Percentiles rank a stretch among this genome's conserved stretches.
phyloP scores from a whole-genome alignment of 1,140 invertebrate species.

The Bilobella aurantiaca region DNA sequence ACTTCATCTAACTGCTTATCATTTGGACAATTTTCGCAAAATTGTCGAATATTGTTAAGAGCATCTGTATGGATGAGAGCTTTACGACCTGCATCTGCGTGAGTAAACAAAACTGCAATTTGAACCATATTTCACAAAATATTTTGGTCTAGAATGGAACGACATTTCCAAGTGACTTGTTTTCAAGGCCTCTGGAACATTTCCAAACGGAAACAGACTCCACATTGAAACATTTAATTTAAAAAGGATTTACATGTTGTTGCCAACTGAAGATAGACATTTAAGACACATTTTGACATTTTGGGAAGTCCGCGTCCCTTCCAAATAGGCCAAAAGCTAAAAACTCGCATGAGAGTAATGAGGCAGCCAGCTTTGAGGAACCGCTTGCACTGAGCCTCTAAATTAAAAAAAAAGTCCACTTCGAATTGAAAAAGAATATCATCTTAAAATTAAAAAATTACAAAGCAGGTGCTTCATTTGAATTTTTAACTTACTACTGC shows the following conservation, averaged over 20 bases:
- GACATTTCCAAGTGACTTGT: no score
- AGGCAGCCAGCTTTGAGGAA: constrained; percentile 31
- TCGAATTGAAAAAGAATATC: background rate
- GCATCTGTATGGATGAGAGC: constrained; percentile 51
- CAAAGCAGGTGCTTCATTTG: no score
- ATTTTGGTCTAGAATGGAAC: no score
- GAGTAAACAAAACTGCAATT: constrained; percentile 35
- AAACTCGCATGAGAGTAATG: constrained; percentile 20
- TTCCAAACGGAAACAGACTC: no score
- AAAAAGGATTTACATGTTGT: constrained; percentile 21
- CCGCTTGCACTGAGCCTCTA: constrained; percentile 20
- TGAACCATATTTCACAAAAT: no score
- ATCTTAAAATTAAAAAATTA: no score
- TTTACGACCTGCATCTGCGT: constrained; percentile 49
- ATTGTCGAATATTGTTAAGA: constrained; percentile 50
- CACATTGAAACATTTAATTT: no score
- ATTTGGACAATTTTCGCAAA: constrained; percentile 54
- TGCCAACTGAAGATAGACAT: constrained; percentile 22
- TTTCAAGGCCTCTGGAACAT: no score
- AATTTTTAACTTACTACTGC: constrained; percentile 42
- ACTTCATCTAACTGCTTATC: constrained; percentile 53
- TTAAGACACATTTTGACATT: constrained; percentile 19
- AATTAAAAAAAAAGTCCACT: background rate
- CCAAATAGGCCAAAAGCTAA: constrained; percentile 24
- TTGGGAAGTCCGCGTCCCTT: constrained; percentile 27